Base-by-base conservation (phyloP, 2,888 invertebrate species). In the Xestia xanthographa region DNA sequence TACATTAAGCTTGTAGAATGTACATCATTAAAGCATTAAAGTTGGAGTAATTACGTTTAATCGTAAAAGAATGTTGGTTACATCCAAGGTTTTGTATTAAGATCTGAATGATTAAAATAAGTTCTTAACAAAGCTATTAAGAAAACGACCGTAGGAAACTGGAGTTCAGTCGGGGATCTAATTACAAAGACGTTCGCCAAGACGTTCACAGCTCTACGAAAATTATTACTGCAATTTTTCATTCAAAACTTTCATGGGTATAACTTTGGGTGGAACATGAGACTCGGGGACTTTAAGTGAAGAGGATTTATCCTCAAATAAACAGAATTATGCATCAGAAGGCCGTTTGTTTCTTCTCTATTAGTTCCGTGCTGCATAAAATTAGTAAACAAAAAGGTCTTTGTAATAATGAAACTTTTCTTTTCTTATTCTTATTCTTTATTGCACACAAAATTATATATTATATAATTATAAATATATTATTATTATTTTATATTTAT, bases 211-310 rank as follows among this genome's bases (percentile, higher is more conserved):
- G 91, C 91, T 91, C 92, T 89, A 91, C 88, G 88, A 91, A 94
- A 95, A 95, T 94, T 94, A 95, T 95, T 94, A 92, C 93, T 87
- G 94, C 92, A 93, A 95, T 95, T 95, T 95, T 95, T 95, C 94
- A 95, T 92, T 93, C 90, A 91, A 93, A 94, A 95, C 92, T 94
- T 95, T 91, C 92, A 90, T 90, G 89, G 89, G 91, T 87, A 87
- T 88, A 91, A 92, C 91, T 93, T 92, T 86, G 86, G 89, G 85
- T 83, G 84, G 88, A 92, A 92, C 91, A 92, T 90, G 91, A 91
- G 88, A 85, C 72, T 79, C 76, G 77, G 81, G 78, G 91, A 89
- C 86, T 91, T 91, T 79, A 77, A 77, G 77, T 86, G 89, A 91
- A 89, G 89, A 91, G 91, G 91, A 93, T 92, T 93, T 92, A 91